Percentiles rank a stretch among this genome's conserved stretches.
phyloP scores from a whole-genome alignment of 2,888 invertebrate genomes.

The Pheosia gnoma region DNA sequence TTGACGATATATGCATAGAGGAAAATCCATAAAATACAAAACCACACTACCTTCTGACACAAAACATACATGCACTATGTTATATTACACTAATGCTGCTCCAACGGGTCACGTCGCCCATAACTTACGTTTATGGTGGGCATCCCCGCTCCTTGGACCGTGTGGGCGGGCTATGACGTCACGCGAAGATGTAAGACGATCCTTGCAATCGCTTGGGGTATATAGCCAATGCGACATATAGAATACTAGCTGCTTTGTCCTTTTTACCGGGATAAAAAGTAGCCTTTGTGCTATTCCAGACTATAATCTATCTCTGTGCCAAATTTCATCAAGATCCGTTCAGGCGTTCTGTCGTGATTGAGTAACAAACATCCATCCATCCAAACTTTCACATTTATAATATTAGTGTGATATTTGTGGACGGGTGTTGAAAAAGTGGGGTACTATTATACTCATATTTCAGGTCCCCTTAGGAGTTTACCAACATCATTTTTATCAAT shows the following conservation, averaged over 20 bases:
- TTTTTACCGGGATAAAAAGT: no score
- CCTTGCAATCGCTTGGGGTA: background rate
- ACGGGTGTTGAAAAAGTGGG: no score
- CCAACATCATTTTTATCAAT: background rate
- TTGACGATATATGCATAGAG: no score
- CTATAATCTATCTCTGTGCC: no score
- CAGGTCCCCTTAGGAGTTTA: background rate
- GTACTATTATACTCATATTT: no score
- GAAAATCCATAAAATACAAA: background rate
- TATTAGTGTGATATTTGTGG: no score
- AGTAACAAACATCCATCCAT: no score
- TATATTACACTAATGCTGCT: background rate
- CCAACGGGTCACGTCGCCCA: background rate
- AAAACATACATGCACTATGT: background rate
- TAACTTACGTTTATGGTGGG: background rate
- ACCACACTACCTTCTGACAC: background rate
- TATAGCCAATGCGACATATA: background rate
- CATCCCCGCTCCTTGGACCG: background rate
- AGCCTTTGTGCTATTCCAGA: no score
- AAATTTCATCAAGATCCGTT: no score
- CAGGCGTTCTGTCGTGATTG: no score
- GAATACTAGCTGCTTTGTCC: background rate
- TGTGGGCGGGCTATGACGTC: background rate
- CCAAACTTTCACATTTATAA: no score
- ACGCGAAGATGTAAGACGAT: background rate